A percentile compares a stretch with the other conserved stretches of the same genome.
These are phyloP conservation scores for Sycophila texana DNA, from an alignment of 2,888 invertebrate species.

Conservation along the genomic window DNA sequence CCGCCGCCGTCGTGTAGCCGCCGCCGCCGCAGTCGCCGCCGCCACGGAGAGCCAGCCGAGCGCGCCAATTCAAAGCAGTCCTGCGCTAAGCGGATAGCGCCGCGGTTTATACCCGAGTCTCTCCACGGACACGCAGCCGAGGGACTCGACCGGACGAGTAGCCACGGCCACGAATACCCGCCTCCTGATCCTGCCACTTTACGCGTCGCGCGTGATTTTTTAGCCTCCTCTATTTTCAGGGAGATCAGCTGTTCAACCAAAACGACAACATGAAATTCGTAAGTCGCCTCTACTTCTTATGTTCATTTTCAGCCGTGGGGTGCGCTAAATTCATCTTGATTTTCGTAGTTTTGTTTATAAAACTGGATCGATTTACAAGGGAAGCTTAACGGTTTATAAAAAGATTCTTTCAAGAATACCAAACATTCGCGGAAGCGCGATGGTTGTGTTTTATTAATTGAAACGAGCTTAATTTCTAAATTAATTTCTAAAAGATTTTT, in stretches of 20 bases:
- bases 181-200: neutral
- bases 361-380: too few species aligned
- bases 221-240: neutral
- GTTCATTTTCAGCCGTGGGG: too few species aligned
- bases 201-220: constrained; percentile 5
- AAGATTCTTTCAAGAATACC: too few species aligned
- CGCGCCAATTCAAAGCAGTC: constrained; percentile 31
- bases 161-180: too few species aligned
- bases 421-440: too few species aligned
- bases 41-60: neutral
- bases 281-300: too few species aligned
- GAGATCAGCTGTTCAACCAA: neutral
- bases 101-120: constrained; percentile 34
- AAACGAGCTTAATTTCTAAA: too few species aligned
- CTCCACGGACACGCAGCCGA: neutral
- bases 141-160: neutral
- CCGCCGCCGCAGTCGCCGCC: neutral
- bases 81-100: constrained; percentile 52
- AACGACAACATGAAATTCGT: constrained; percentile 42
- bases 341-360: too few species aligned
- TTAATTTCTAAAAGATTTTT: too few species aligned
- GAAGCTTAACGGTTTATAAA: too few species aligned
- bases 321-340: too few species aligned
- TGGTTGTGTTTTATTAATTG: too few species aligned
- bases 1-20: constrained; percentile 3